Evolutionary conservation across 2,888 invertebrate species (phyloP).

Genomic region (Amphipyra tragopoginis): DNA sequence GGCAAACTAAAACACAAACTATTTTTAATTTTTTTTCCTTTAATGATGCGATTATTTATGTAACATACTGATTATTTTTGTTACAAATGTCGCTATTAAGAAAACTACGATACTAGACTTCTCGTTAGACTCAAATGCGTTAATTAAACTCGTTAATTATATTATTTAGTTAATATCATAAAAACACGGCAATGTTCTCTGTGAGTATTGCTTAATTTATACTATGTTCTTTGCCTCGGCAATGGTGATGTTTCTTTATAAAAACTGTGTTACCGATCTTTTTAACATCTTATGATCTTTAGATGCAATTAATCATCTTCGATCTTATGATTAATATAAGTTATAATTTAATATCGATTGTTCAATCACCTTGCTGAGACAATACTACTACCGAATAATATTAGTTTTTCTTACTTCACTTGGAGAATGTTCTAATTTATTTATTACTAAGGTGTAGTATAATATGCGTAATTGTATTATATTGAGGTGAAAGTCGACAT

Average conservation of each 20-base stretch:
- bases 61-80: constrained; percentile 9
- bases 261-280: constrained; percentile 8
- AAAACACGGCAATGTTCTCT: constrained; percentile 1
- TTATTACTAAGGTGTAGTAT: constrained; percentile 70
- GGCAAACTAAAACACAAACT: too few relatives aligned
- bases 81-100: background rate
- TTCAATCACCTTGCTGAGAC: constrained; percentile 28
- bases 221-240: constrained; percentile 6
- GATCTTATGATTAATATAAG: constrained; percentile 25
- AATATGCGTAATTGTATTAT: constrained; percentile 61
- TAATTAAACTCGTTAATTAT: constrained; percentile 6
- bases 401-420: constrained; percentile 33
- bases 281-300: constrained; percentile 13
- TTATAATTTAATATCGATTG: constrained; percentile 2
- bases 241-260: constrained; percentile 16
- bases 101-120: background rate
- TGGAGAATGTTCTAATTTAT: constrained; percentile 70
- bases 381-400: constrained; percentile 44
- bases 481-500: constrained; percentile 59
- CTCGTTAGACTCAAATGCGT: constrained; percentile 11
- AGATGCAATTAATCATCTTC: constrained; percentile 10
- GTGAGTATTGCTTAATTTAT: constrained; percentile 24
- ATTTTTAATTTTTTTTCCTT: too few relatives aligned
- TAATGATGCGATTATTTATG: constrained; percentile 4
- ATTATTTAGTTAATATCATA: constrained; percentile 7